A percentile compares a stretch with the other conserved stretches of the same genome.
Conservation (phyloP, 1,140 invertebrate species). For the Orussus abietinus region DNA sequence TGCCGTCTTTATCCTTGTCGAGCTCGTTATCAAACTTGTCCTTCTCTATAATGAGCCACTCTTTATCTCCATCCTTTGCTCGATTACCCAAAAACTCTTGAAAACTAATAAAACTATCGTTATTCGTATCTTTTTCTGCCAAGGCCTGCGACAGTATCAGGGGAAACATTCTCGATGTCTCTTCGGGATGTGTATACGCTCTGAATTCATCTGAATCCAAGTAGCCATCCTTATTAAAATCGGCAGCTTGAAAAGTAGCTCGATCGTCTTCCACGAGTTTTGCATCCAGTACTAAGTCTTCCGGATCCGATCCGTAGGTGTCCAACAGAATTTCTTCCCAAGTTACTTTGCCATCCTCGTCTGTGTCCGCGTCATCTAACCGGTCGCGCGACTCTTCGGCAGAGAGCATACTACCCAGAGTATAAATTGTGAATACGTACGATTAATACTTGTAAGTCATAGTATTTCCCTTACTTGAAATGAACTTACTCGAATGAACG, state of each 20-base stretch:
- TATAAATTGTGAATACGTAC: conserved; percentile 4
- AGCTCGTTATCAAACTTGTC: conserved; percentile 87
- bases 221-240: conserved; percentile 76
- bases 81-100: conserved; percentile 78
- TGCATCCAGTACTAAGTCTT: conserved; percentile 51
- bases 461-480: conserved; percentile 9
- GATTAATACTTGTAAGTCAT: conserved; percentile 13
- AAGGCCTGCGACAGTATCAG: conserved; percentile 80
- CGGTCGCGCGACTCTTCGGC: conserved; percentile 84
- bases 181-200: conserved; percentile 90
- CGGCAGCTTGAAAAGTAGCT: conserved; percentile 81
- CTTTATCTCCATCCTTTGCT: conserved; percentile 71
- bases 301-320: conserved; percentile 70
- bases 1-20: conserved; percentile 84
- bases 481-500: conserved; percentile 84
- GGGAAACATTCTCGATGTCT: conserved; percentile 84
- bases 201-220: conserved; percentile 80
- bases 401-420: conserved; percentile 67
- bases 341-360: conserved; percentile 76
- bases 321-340: conserved; percentile 88
- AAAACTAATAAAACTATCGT: conserved; percentile 79
- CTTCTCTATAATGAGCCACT: conserved; percentile 80
- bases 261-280: conserved; percentile 75
- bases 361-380: conserved; percentile 79
- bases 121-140: conserved; percentile 79